phyloP scores from a whole-genome alignment of 2,888 invertebrate genomes.

The Cetonia aurata region DNA sequence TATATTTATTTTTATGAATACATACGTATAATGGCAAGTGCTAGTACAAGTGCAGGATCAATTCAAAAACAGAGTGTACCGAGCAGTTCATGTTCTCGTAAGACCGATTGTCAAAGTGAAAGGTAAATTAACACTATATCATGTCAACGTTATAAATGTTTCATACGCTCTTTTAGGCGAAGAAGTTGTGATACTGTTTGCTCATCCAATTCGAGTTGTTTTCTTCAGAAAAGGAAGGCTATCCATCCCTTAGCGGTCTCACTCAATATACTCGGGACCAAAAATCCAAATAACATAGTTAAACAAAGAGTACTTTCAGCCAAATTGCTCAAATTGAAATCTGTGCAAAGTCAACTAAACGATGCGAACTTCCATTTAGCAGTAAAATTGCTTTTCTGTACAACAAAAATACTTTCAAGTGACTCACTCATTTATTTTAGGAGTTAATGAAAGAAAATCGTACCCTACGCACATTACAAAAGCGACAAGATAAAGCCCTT shows the following conservation, averaged over 20 bases:
- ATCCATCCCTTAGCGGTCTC: conserved; percentile 62
- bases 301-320: conserved; percentile 81
- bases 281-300: conserved; percentile 55
- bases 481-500: conserved; percentile 83
- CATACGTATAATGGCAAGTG: conserved; percentile 50
- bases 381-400: conserved; percentile 63
- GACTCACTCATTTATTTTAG: conserved; percentile 62
- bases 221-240: conserved; percentile 62
- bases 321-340: conserved; percentile 80
- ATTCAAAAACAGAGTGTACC: conserved; percentile 55
- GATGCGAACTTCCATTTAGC: conserved; percentile 85
- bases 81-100: conserved; percentile 54
- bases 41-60: conserved; percentile 49
- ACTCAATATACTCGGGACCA: conserved; percentile 47
- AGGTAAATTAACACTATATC: conserved; percentile 25
- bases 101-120: conserved; percentile 34
- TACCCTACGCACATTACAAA: conserved; percentile 80
- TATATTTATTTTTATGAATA: conserved; percentile 49
- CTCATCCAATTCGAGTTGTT: conserved; percentile 65
- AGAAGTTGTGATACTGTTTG: conserved; percentile 64
- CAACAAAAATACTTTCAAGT: conserved; percentile 11
- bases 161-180: conserved; percentile 54
- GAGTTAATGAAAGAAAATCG: conserved; percentile 81
- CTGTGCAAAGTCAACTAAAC: conserved; percentile 82
- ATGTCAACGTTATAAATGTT: conserved; percentile 26